phyloP scores from a whole-genome alignment of 2,797 vertebrate species.

The Pantherophis vulpinus region DNA sequence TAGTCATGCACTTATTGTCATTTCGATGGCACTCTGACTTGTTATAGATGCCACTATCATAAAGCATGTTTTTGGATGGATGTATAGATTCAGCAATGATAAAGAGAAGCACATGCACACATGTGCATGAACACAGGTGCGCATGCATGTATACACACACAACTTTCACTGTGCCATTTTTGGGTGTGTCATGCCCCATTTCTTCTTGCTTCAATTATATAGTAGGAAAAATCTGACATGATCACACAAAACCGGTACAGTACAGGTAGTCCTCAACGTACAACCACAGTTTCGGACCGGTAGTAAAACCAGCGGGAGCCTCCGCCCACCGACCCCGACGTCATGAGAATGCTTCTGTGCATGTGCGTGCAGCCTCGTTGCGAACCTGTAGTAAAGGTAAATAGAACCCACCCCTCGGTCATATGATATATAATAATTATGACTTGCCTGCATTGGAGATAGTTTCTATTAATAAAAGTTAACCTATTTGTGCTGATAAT shows the following conservation, averaged over 20 bases:
- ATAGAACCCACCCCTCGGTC: too few species aligned
- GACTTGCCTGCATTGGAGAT: background rate
- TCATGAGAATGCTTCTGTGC: too few species aligned
- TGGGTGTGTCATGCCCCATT: background rate
- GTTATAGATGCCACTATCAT: background rate
- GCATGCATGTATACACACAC: background rate
- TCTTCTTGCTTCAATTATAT: background rate
- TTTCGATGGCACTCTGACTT: background rate
- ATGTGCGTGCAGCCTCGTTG: too few species aligned
- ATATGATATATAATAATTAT: background rate
- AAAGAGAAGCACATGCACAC: background rate
- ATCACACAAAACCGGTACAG: background rate
- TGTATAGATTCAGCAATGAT: background rate
- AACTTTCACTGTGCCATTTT: background rate
- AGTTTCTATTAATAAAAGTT: background rate
- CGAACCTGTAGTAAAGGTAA: too few species aligned
- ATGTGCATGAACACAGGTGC: background rate
- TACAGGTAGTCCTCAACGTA: background rate
- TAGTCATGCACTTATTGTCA: background rate
- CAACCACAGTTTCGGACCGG: background rate
- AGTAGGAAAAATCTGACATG: background rate
- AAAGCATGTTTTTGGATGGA: background rate
- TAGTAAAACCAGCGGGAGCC: too few species aligned
- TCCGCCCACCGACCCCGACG: too few species aligned
- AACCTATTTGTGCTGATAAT: background rate